Evolutionary conservation across 2,797 vertebrate genomes (phyloP), one percentile per base, ranked within the genome.

Genomic region (Nyctalus aviator): DNA sequence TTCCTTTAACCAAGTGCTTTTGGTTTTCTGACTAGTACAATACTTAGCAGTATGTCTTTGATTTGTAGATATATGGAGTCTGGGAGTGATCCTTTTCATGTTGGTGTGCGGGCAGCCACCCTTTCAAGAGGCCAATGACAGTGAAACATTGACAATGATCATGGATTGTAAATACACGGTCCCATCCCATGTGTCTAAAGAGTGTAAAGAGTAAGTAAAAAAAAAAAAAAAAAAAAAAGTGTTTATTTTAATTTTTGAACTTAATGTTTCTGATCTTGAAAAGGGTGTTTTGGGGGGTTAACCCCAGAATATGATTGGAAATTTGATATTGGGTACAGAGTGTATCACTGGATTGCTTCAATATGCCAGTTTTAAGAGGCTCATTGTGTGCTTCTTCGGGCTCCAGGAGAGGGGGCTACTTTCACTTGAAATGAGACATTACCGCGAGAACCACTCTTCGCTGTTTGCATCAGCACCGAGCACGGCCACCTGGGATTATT

Each of bases 71-170:
- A 98, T 99, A 93, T 99, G 98, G 98, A 99, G 98, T 64, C 97
- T 99, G 96, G 98, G 98, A 12, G 98, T 99, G 91, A 99, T 99
- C 94, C 98, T 99, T 37, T 99, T 98, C 97, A 99, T 99, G 98
- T 91, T 99, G 97, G 98, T 99, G 66, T 99, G 98, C 59, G 99
- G 99, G 85, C 99, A 99, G 13, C 99, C 99, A 64, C 99, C 99
- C 18, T 99, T 99, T 97, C 99, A 99, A 97, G 99, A 99, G 98
- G 99, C 99, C 98, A 99, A 99, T 30, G 99, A 99, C 98, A 99
- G 99, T 32, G 99, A 99, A 98, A 99, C 99, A 0, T 98, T 99
- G 97, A 99, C 99, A 76, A 99, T 99, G 99, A 99, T 99, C 94
- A 99, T 99, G 98, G 99, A 99, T 98, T 99, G 99, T 96, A 99